Evolutionary conservation across 1,140 invertebrate species (phyloP).

Genomic region (Tenebrio molitor): DNA sequence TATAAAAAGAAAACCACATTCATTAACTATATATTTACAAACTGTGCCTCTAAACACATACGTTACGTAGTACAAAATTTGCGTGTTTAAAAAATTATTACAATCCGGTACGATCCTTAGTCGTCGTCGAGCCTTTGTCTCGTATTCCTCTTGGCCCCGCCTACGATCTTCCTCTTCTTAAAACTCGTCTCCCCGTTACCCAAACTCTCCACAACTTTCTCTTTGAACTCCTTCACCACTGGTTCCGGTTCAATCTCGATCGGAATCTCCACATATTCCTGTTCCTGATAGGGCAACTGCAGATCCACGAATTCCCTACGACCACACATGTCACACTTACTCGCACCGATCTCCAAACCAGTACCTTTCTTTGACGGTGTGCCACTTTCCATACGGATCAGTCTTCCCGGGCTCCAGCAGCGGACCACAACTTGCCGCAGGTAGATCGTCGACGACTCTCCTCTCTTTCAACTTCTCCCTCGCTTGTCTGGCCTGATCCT

Average conservation of each 20-base stretch:
- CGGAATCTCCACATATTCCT: conserved; percentile 62
- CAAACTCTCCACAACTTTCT: conserved; percentile 72
- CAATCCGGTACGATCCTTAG: no score
- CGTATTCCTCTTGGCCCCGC: conserved; percentile 69
- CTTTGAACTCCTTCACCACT: conserved; percentile 72
- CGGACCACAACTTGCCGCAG: conserved; percentile 62
- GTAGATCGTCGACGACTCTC: conserved; percentile 58
- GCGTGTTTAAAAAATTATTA: no score
- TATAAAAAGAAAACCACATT: no score
- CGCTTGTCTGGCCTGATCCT: conserved; percentile 61
- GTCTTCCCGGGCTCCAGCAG: conserved; percentile 69
- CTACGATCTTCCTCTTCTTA: conserved; percentile 76
- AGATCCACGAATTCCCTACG: conserved; percentile 67
- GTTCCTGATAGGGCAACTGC: conserved; percentile 70
- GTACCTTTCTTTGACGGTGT: conserved; percentile 68
- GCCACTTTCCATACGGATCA: conserved; percentile 77
- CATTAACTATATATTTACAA: no score
- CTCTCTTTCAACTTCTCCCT: conserved; percentile 64
- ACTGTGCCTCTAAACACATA: no score
- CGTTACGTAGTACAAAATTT: no score
- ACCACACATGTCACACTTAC: not conserved
- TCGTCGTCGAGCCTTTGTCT: conserved; percentile 74
- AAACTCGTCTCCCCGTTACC: conserved; percentile 68
- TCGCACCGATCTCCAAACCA: no score
- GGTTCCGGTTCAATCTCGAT: conserved; percentile 65